These are phyloP conservation scores for Apostichopus leukothele DNA, from an alignment of 53 echinoderm and acorn worm species.

Conservation along the genomic window DNA sequence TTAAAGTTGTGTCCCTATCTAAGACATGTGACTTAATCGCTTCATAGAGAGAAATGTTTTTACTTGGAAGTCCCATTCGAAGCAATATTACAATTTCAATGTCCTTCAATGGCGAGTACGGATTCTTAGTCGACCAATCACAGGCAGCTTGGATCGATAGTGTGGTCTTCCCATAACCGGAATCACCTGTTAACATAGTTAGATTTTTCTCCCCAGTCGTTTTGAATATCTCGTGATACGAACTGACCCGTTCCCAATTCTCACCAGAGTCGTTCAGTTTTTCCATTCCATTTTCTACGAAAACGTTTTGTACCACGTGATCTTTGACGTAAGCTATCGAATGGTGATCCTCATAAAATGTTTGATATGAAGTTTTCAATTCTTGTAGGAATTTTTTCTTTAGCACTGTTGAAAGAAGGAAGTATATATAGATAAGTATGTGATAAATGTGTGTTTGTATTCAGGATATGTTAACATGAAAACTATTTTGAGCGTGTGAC, in stretches of 20 bases:
- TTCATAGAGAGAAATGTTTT: background rate
- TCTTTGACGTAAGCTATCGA: background rate
- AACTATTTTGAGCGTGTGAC: no score
- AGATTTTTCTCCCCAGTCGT: background rate
- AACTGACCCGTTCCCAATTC: background rate
- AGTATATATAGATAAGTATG: no score
- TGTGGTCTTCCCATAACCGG: slow-evolving; percentile 11
- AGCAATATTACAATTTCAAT: background rate
- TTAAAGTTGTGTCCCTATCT: background rate
- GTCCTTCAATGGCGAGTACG: background rate
- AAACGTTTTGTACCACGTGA: background rate
- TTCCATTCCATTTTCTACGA: background rate
- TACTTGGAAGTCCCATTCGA: background rate
- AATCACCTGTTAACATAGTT: background rate
- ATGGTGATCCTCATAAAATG: background rate
- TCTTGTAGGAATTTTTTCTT: background rate
- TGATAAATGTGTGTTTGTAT: no score
- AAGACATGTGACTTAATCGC: background rate
- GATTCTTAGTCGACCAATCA: background rate
- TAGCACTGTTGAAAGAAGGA: background rate
- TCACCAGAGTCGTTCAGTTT: background rate
- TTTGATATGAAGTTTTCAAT: background rate
- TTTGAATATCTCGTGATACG: background rate
- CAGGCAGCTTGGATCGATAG: background rate
- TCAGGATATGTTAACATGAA: no score